Percentiles rank a stretch among this genome's conserved stretches.
Evolutionary conservation across 2,797 vertebrate genomes (phyloP).

Genomic region (Bradypus variegatus): DNA sequence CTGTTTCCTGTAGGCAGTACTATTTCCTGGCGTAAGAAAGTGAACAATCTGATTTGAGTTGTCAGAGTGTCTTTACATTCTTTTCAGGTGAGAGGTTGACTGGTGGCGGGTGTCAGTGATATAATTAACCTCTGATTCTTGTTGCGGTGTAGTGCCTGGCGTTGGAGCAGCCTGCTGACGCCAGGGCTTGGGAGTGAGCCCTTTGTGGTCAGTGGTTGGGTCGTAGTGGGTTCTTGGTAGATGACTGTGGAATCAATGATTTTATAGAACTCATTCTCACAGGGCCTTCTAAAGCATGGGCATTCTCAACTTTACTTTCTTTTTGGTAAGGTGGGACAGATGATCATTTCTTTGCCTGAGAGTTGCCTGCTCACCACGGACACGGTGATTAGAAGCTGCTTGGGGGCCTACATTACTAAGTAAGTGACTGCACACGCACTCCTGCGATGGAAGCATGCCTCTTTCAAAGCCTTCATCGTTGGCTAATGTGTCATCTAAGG

Average conservation of each 20-base stretch:
- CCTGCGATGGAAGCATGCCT: background rate
- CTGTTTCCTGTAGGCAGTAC: background rate
- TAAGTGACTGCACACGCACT: slow-evolving; percentile 66
- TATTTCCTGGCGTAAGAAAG: background rate
- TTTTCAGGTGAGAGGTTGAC: background rate
- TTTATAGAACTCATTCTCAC: background rate
- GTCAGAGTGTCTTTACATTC: background rate
- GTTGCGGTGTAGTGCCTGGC: background rate
- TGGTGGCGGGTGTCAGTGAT: background rate
- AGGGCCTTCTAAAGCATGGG: background rate
- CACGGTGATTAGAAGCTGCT: slow-evolving; percentile 83
- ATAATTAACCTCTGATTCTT: background rate
- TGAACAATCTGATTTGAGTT: background rate
- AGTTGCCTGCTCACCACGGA: slow-evolving; percentile 88
- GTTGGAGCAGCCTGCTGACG: background rate
- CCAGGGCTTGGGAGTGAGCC: fast-evolving
- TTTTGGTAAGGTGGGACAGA: slow-evolving; percentile 75
- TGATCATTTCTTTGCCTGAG: slow-evolving; percentile 88
- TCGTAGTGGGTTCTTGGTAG: background rate
- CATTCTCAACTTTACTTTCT: slow-evolving; percentile 36
- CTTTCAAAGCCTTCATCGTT: background rate
- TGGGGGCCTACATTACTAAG: slow-evolving; percentile 84
- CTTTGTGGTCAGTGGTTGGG: background rate
- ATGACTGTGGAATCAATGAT: background rate
- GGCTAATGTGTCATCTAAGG: background rate